phyloP scores from a whole-genome alignment of 2,888 invertebrate species.

The Phortica okadai region DNA sequence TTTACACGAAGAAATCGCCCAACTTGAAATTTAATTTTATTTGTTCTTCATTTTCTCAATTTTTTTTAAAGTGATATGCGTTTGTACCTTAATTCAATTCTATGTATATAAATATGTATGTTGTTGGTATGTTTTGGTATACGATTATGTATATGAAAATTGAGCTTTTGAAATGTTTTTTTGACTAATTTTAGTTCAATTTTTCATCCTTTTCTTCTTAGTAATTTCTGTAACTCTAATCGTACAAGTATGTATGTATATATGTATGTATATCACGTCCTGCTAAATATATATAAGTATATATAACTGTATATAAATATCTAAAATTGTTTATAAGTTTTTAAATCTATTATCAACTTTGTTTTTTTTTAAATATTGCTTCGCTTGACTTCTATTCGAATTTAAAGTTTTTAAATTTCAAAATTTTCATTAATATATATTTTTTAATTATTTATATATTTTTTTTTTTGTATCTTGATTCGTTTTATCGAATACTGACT shows the following conservation, averaged over 20 bases:
- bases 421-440: constrained; percentile 41
- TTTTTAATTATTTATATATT: constrained; percentile 27
- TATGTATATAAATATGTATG: constrained; percentile 14
- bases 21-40: background rate
- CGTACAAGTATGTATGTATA: constrained; percentile 45
- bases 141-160: constrained; percentile 60
- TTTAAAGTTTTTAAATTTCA: constrained; percentile 13
- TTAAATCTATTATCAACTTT: constrained; percentile 36
- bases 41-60: constrained; percentile 26
- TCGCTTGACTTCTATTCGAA: constrained; percentile 48
- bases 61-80: constrained; percentile 54
- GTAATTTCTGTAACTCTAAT: constrained; percentile 2
- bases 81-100: constrained; percentile 46
- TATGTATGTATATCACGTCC: constrained; percentile 64
- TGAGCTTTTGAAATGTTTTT: background rate
- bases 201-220: constrained; percentile 32
- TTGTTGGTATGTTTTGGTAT: constrained; percentile 43
- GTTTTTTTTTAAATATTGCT: constrained; percentile 51
- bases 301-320: constrained; percentile 58
- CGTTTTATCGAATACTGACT: constrained; percentile 68
- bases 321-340: constrained; percentile 46
- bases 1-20: background rate
- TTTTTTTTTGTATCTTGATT: constrained; percentile 60
- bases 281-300: constrained; percentile 60
- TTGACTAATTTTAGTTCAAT: background rate